These are phyloP conservation scores for Alloplasta piceator DNA, from an alignment of 2,888 invertebrate species.

Conservation along the genomic window DNA sequence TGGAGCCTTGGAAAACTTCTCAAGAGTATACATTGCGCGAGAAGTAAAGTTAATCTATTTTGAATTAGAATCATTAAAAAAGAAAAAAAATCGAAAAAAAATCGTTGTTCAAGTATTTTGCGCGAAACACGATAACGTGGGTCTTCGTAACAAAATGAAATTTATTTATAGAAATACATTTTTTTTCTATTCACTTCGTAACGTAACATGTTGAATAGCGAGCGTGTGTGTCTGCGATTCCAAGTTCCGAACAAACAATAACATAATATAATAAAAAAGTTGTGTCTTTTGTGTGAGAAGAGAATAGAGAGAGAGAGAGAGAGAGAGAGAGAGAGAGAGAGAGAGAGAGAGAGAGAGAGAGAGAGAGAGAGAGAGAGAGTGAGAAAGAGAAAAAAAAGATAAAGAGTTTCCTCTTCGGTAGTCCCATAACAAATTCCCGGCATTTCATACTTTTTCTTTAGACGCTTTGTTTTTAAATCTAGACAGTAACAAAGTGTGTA, in stretches of 20 bases:
- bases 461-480: slow-evolving; percentile 66
- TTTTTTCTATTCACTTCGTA: slow-evolving; percentile 74
- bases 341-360: too few species aligned
- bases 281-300: slow-evolving; percentile 15
- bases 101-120: slow-evolving; percentile 56
- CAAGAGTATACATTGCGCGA: slow-evolving; percentile 61
- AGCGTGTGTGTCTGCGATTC: slow-evolving; percentile 69
- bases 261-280: slow-evolving; percentile 64
- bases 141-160: slow-evolving; percentile 78
- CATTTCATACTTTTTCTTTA: slow-evolving; percentile 62
- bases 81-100: slow-evolving; percentile 40
- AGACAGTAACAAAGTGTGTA: slow-evolving; percentile 77
- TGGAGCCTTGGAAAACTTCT: slow-evolving; percentile 63
- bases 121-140: slow-evolving; percentile 63
- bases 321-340: too few species aligned
- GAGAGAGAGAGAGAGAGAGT: slow-evolving; percentile 49
- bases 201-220: slow-evolving; percentile 71
- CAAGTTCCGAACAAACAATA: slow-evolving; percentile 72
- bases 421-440: slow-evolving; percentile 75
- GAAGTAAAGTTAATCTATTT: slow-evolving; percentile 30
- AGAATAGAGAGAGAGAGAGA: slow-evolving; percentile 37
- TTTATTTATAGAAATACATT: slow-evolving; percentile 80
- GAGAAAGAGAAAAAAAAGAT: slow-evolving; percentile 47
- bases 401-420: slow-evolving; percentile 68
- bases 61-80: neutral